These are phyloP conservation scores for Telenomus remus DNA, from an alignment of 1,140 invertebrate species.

Conservation along the genomic window DNA sequence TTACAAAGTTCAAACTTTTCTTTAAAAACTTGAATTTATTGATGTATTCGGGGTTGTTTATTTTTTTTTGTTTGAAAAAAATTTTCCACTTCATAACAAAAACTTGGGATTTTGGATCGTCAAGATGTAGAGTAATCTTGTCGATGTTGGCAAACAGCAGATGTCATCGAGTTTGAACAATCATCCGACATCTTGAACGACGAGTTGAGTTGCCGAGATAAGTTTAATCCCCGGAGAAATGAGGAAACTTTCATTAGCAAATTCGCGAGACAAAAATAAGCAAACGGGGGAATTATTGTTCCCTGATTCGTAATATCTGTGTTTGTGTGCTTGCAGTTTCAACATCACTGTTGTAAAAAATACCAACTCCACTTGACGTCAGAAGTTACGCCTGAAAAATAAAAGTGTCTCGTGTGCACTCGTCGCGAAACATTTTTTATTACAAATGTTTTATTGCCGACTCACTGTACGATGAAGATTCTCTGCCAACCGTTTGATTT, in stretches of 20 bases:
- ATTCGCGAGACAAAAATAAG: slow-evolving; percentile 53
- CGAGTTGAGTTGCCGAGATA: slow-evolving; percentile 50
- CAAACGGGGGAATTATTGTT: slow-evolving; percentile 44
- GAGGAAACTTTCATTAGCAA: slow-evolving; percentile 59
- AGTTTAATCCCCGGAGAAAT: slow-evolving; percentile 59
- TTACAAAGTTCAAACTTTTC: neutral
- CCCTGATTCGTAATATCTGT: slow-evolving; percentile 41
- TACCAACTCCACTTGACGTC: slow-evolving; percentile 23
- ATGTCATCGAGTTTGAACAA: slow-evolving; percentile 57
- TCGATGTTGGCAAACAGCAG: slow-evolving; percentile 34
- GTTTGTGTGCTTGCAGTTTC: slow-evolving; percentile 22
- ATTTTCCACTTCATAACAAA: neutral
- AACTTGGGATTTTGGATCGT: too few species aligned
- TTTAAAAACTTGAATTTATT: too few species aligned
- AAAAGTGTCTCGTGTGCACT: slow-evolving; percentile 40
- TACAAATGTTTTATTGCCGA: slow-evolving; percentile 3
- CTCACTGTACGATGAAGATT: neutral
- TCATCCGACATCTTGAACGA: slow-evolving; percentile 51
- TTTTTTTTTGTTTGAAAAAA: neutral
- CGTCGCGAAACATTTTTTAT: slow-evolving; percentile 12
- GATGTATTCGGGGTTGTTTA: too few species aligned
- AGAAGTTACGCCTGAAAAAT: slow-evolving; percentile 43
- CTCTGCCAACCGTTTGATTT: too few species aligned
- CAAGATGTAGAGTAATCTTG: slow-evolving; percentile 15
- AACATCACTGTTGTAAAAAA: slow-evolving; percentile 40